Evolutionary conservation across 2,888 invertebrate genomes (phyloP).

Genomic region (Phrixothrix hirtus): DNA sequence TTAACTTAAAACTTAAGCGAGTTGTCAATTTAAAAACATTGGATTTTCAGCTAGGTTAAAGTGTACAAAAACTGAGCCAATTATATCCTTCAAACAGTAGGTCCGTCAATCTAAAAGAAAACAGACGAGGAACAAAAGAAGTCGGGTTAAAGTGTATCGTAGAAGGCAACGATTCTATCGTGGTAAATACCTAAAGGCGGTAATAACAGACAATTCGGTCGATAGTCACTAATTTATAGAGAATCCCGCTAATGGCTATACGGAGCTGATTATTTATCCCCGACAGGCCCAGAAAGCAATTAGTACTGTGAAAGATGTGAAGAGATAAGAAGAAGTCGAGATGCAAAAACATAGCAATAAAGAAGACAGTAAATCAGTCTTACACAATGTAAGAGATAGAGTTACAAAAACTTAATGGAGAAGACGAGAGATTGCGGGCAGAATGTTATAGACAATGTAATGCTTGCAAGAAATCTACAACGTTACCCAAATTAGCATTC

Average conservation of each 20-base stretch:
- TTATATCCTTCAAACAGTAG: neutral
- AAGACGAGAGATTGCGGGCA: slow-evolving; percentile 39
- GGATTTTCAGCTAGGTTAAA: neutral
- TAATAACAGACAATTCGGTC: slow-evolving; percentile 37
- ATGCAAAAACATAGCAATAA: slow-evolving; percentile 47
- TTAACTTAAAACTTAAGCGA: slow-evolving; percentile 10
- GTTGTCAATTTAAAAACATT: slow-evolving; percentile 6
- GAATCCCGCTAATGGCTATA: slow-evolving; percentile 48
- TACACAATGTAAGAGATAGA: slow-evolving; percentile 40
- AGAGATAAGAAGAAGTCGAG: slow-evolving; percentile 40
- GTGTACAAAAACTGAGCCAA: neutral
- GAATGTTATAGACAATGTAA: slow-evolving; percentile 31
- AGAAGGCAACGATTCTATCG: slow-evolving; percentile 29
- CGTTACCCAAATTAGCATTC: slow-evolving; percentile 23
- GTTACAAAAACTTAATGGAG: slow-evolving; percentile 42
- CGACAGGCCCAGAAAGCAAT: slow-evolving; percentile 44
- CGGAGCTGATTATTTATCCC: slow-evolving; percentile 49
- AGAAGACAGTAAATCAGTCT: slow-evolving; percentile 41
- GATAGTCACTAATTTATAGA: slow-evolving; percentile 47
- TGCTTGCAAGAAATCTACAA: slow-evolving; percentile 15
- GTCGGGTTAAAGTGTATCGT: slow-evolving; percentile 4
- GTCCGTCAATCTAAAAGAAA: slow-evolving; percentile 10
- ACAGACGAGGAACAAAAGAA: slow-evolving; percentile 11
- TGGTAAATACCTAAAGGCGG: slow-evolving; percentile 29
- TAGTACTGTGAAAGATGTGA: slow-evolving; percentile 40